A percentile compares a stretch with the other conserved stretches of the same genome.
Evolutionary conservation across 37 sponge, comb jelly and placozoan genomes (phyloP).

Genomic region (Spongilla lacustris): DNA sequence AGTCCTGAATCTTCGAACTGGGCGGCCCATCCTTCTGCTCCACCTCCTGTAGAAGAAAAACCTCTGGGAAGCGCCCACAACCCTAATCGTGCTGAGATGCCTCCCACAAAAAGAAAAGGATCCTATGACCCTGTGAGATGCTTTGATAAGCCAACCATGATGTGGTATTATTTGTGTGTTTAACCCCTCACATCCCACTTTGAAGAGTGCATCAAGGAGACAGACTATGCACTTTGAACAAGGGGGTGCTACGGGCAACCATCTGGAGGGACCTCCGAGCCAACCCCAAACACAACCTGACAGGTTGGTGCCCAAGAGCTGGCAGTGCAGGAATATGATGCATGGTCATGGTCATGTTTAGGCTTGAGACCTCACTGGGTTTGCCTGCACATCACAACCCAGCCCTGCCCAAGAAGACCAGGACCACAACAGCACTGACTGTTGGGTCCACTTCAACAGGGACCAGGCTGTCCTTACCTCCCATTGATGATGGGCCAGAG

Average conservation of each 20-base stretch:
- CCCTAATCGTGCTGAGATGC: conserved; percentile 76
- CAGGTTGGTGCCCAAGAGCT: conserved; percentile 4
- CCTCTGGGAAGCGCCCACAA: conserved; percentile 46
- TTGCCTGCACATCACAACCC: not conserved
- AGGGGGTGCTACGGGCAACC: not conserved
- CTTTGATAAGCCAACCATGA: conserved; percentile 7
- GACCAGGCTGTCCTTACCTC: conserved; percentile 64
- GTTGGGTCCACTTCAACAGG: not conserved
- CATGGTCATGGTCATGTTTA: no score
- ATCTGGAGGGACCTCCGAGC: not conserved
- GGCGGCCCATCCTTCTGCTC: not conserved
- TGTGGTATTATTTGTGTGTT: no score
- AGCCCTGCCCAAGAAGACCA: not conserved
- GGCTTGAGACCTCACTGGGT: not conserved
- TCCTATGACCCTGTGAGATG: conserved; percentile 58
- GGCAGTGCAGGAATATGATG: not conserved
- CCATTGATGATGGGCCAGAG: conserved; percentile 65
- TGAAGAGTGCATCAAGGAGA: conserved; percentile 20
- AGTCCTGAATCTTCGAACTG: not conserved
- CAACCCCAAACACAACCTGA: conserved; percentile 60
- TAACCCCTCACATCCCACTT: no score
- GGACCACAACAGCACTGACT: not conserved
- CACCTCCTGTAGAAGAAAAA: conserved; percentile 8
- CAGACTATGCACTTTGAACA: conserved; percentile 67
- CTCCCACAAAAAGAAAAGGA: conserved; percentile 49